Percentiles rank a stretch among this genome's conserved stretches.
Evolutionary conservation across 2,113 vertebrate genomes (phyloP).

Genomic region (Australoheros scitulus): DNA sequence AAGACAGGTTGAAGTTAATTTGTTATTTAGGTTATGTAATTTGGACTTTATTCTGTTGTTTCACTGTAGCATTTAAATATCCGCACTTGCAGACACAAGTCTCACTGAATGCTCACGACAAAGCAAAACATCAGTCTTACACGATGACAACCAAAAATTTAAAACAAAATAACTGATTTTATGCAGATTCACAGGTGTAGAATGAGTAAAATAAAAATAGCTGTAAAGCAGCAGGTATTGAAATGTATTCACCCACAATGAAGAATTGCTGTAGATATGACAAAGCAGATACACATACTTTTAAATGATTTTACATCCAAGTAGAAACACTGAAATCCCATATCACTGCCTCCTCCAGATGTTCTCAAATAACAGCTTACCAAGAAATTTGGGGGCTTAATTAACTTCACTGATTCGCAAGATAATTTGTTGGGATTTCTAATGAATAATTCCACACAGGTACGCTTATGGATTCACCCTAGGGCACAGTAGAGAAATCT

Average conservation of each 20-base stretch:
- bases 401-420: constrained; percentile 21
- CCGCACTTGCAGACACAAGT: background rate
- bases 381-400: constrained; percentile 2
- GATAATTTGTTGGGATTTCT: constrained; percentile 26
- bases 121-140: background rate
- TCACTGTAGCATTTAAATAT: background rate
- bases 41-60: background rate
- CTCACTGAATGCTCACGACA: background rate
- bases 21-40: background rate
- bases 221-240: background rate
- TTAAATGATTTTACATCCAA: background rate
- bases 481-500: constrained; percentile 38
- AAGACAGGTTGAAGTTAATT: background rate
- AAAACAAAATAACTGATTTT: background rate
- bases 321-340: background rate
- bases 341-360: background rate
- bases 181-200: background rate
- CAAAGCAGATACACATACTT: background rate
- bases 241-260: background rate
- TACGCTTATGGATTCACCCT: constrained; percentile 42
- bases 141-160: background rate
- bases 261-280: background rate
- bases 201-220: background rate
- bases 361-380: constrained; percentile 11
- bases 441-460: constrained; percentile 60